A percentile compares a stretch with the other conserved stretches of the same genome.
These are phyloP conservation scores for Petroica traversi DNA, from an alignment of 2,113 vertebrate genomes.

Conservation along the genomic window DNA sequence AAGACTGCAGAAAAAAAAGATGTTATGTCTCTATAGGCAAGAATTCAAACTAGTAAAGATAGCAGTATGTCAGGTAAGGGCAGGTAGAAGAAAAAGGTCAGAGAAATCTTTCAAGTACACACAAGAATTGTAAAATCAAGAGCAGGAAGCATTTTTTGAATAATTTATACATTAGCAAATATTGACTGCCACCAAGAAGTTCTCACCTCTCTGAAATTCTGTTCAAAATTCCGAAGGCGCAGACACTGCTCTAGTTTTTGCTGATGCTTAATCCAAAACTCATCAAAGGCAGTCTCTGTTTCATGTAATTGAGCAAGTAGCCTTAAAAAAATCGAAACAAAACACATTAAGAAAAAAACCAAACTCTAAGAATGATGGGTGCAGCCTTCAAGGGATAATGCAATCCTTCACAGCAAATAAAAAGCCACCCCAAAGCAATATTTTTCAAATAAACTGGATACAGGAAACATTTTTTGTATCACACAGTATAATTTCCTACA, in stretches of 20 bases:
- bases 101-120: background rate
- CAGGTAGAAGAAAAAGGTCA: background rate
- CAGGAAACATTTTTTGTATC: background rate
- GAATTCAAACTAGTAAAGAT: background rate
- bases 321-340: constrained; percentile 62
- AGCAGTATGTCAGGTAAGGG: background rate
- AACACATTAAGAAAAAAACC: background rate
- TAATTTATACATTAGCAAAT: background rate
- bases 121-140: background rate
- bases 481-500: background rate
- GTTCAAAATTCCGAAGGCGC: constrained; percentile 90
- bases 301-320: constrained; percentile 91
- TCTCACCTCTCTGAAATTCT: constrained; percentile 91
- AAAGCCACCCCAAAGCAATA: background rate
- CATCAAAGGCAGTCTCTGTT: constrained; percentile 91
- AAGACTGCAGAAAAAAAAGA: background rate
- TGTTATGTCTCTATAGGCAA: background rate
- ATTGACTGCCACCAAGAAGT: background rate
- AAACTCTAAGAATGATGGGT: background rate
- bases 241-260: constrained; percentile 94
- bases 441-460: background rate
- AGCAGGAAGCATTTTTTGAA: background rate
- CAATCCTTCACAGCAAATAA: background rate
- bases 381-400: background rate
- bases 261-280: constrained; percentile 94